Evolutionary conservation across 2,797 vertebrate species (phyloP).

Genomic region (Microhierax caerulescens): DNA sequence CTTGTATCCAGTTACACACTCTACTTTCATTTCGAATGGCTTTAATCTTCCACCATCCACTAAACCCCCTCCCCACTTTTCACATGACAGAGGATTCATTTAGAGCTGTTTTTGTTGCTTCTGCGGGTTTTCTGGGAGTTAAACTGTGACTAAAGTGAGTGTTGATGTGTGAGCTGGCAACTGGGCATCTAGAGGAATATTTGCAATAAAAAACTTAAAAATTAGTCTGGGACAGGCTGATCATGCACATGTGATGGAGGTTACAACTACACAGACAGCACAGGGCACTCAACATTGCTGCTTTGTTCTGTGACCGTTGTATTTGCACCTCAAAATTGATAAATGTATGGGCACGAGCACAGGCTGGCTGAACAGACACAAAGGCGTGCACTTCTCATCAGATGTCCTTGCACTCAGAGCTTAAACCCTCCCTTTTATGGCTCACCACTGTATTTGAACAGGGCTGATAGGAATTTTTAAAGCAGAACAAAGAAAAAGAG

Average conservation of each 20-base stretch:
- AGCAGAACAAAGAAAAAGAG: not conserved
- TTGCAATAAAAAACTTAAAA: not conserved
- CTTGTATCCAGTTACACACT: constrained; percentile 12
- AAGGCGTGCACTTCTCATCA: not conserved
- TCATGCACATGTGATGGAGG: not conserved
- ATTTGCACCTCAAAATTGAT: not conserved
- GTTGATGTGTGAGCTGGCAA: not conserved
- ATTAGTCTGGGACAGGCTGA: not conserved
- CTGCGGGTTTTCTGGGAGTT: not conserved
- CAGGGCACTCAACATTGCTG: not conserved
- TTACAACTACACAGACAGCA: not conserved
- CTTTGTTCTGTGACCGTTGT: not conserved
- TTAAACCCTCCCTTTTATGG: not conserved
- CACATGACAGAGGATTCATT: not conserved
- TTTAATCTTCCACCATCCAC: constrained; percentile 39
- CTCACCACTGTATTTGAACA: not conserved
- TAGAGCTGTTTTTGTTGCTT: not conserved
- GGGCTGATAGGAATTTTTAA: not conserved
- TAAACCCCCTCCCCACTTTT: not conserved
- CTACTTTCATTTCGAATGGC: constrained; percentile 31
- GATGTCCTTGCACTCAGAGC: not conserved
- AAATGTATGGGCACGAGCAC: not conserved
- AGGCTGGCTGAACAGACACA: not conserved
- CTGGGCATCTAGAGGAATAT: not conserved
- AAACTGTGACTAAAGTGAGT: not conserved